Evolutionary conservation across 2,888 invertebrate genomes (phyloP), one percentile per base, ranked within the genome.

Genomic region (Phengaris alcon): DNA sequence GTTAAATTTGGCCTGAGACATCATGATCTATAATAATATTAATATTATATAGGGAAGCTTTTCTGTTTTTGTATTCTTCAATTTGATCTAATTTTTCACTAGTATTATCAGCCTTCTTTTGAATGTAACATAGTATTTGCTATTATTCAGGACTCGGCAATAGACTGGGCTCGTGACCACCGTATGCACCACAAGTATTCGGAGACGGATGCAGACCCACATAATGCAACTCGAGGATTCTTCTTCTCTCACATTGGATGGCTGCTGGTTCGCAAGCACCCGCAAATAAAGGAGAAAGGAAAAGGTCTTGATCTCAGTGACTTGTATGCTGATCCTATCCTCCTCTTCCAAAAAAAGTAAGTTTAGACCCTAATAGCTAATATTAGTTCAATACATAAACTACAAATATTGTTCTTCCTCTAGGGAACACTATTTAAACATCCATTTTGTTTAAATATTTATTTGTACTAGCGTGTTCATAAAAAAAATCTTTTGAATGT

Each of bases 191-290:
- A 98, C 94, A 98, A 98, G 88, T 98, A 96, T 91, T 97, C 97
- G 35, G 98, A 98, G 87, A 98, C 98, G 0, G 96, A 98, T 87
- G 98, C 98, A 0, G 98, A 98, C 90, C 98, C 98, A 0, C 98
- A 98, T 87, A 98, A 98, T 86, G 97, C 98, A 2, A 97, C 95
- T 3, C 94, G 98, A 48, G 99, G 99, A 10, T 98, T 99, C 93
- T 99, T 99, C 95, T 99, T 99, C 92, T 95, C 98, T 0, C 99
- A 99, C 88, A 95, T 99, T 82, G 99, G 99, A 77, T 99, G 99
- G 99, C 94, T 99, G 78, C 90, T 99, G 76, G 96, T 96, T 82
- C 95, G 96, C 82, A 99, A 99, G 87, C 99, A 99, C 86, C 97
- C 97, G 0, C 97, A 97, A 79, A 97, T 99, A 59, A 97, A 95